Evolutionary conservation across 2,888 invertebrate species (phyloP).

Genomic region (Drosophila mimica): DNA sequence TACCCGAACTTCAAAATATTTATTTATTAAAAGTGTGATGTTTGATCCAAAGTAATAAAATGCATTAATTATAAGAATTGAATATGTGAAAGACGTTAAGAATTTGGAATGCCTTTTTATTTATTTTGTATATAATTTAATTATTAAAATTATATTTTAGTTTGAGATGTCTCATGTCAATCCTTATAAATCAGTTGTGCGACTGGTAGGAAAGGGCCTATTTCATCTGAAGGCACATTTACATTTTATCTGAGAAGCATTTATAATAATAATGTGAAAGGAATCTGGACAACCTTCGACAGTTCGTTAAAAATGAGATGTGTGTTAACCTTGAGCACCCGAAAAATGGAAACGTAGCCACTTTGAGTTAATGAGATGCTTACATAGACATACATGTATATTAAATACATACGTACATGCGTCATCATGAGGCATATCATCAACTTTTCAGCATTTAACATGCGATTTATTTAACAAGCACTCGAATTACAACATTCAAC

Average conservation of each 20-base stretch:
- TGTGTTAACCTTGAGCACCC: conserved; percentile 17
- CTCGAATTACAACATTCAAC: conserved; percentile 52
- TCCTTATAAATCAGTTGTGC: neutral
- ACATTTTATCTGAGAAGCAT: neutral
- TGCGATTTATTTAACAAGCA: conserved; percentile 63
- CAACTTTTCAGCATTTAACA: conserved; percentile 53
- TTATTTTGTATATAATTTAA: too few relatives aligned
- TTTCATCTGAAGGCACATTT: neutral
- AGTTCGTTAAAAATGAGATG: conserved; percentile 11
- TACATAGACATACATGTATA: conserved; percentile 3
- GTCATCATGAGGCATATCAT: conserved; percentile 38
- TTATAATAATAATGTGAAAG: neutral
- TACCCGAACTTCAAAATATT: neutral
- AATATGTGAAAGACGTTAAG: neutral
- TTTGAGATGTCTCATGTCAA: neutral
- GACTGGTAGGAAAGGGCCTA: neutral
- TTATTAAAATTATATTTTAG: too few relatives aligned
- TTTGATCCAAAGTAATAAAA: neutral
- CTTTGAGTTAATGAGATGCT: conserved; percentile 34
- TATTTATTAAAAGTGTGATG: neutral
- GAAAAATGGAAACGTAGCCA: neutral
- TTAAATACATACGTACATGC: neutral
- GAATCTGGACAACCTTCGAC: neutral
- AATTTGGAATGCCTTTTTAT: neutral
- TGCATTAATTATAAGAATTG: neutral